phyloP scores from a whole-genome alignment of 1,140 invertebrate genomes.

The Euborellia annulipes region DNA sequence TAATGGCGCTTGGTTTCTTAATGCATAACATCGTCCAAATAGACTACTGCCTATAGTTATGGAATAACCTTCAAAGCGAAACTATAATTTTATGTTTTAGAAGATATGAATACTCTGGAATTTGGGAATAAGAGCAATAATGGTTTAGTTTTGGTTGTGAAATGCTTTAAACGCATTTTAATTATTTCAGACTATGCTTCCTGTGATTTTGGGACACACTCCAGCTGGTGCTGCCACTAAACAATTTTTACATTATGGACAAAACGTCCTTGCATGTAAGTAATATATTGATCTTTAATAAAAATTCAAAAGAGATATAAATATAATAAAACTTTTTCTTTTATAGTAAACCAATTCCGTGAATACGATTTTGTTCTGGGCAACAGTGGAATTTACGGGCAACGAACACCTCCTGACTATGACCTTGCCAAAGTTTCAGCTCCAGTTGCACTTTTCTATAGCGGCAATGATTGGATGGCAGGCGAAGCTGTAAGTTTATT shows the following conservation, averaged over 20 bases:
- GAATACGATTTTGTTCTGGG: constrained; percentile 36
- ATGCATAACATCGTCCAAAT: too few species aligned
- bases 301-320: neutral
- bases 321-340: constrained; percentile 2
- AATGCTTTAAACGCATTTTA: too few species aligned
- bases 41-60: too few species aligned
- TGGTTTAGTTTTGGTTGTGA: too few species aligned
- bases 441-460: constrained; percentile 33
- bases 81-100: too few species aligned
- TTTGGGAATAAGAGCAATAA: neutral
- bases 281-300: constrained; percentile 1
- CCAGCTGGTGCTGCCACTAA: constrained; percentile 69
- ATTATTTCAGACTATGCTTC: constrained; percentile 52
- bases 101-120: too few species aligned
- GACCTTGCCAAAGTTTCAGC: constrained; percentile 37
- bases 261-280: constrained; percentile 42
- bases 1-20: too few species aligned
- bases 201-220: constrained; percentile 57
- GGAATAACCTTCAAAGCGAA: too few species aligned
- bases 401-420: constrained; percentile 35
- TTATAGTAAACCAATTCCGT: constrained; percentile 16
- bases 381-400: constrained; percentile 29
- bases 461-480: constrained; percentile 30
- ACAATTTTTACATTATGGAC: constrained; percentile 61
- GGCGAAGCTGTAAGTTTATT: too few species aligned